Base-by-base conservation (phyloP, 2,888 invertebrate species). In the Cactoblastis cactorum region DNA sequence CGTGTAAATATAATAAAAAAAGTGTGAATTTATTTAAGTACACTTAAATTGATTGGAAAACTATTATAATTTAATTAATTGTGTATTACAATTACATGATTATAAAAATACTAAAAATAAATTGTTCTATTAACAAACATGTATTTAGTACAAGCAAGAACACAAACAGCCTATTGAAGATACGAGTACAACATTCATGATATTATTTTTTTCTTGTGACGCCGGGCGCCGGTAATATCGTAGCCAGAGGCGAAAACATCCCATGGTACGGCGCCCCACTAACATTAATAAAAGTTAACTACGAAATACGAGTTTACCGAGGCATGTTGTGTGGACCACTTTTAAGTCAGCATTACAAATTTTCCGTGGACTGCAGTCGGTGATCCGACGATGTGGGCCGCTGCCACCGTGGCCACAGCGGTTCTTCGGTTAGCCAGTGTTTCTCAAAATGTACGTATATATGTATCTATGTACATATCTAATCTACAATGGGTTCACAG, bases 371-470 rank as follows among this genome's bases (percentile, higher is more conserved):
- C 63, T 65, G 69, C 73, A 71, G 61, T 67, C 9, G 69, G 69
- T 65, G 67, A 72, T 73, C 67, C 64, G 61, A 59, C 64, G 67
- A 80, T 77, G 75, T 78, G 76, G 77, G 73, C 61, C 76, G 39
- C 47, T 49, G n/a, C n/a, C n/a, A n/a, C n/a, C n/a, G n/a, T n/a
- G n/a, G n/a, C n/a, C n/a, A n/a, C 51, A 49, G 59, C 68, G 57
- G 66, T 71, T 70, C 78, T 78, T 74, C 75, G 73, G 77, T 80
- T 76, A 9, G 5, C 28, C 28, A 28, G 28, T 28, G 28, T 8
- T 28, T 28, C 8, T 28, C 28, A 28, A 28, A 6, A 9, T 28
- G 5, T 28, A 1, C 8, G 5, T 28, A 9, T 28, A 9, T n/a
- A n/a, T n/a, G n/a, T n/a, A n/a, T n/a, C n/a, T n/a, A n/a, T n/a